Conservation (phyloP, 2,113 vertebrate species). For the Rhea pennata region DNA sequence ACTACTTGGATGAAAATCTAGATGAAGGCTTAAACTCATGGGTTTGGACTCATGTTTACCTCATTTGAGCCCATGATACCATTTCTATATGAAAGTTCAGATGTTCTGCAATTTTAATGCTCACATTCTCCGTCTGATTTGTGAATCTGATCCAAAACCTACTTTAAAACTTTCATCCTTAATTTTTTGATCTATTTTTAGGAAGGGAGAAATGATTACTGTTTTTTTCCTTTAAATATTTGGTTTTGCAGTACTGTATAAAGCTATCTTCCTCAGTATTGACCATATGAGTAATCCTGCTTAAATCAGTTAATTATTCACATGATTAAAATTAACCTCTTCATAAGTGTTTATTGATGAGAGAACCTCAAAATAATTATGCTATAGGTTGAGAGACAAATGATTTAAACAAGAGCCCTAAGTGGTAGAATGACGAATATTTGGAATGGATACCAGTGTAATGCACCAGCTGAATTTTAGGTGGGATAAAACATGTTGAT, state of each 20-base stretch:
- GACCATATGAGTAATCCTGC: background rate
- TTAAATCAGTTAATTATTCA: background rate
- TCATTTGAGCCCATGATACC: background rate
- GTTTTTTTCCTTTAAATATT: background rate
- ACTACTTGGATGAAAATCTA: background rate
- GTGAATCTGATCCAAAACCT: background rate
- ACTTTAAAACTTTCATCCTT: background rate
- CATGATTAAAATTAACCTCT: background rate
- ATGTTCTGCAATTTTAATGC: background rate
- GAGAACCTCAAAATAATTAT: background rate
- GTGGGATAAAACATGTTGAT: background rate
- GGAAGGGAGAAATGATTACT: background rate
- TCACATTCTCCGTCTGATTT: background rate
- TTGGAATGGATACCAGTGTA: background rate
- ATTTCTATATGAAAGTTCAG: background rate
- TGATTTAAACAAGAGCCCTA: background rate
- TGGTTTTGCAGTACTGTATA: background rate
- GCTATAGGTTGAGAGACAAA: background rate
- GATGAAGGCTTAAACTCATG: background rate
- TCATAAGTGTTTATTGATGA: background rate
- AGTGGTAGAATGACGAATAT: background rate
- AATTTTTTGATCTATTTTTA: background rate
- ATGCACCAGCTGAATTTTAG: background rate
- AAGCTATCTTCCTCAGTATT: background rate
- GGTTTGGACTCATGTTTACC: no score